These are phyloP conservation scores for Hyles vespertilio DNA, from an alignment of 1,140 invertebrate genomes.

Conservation along the genomic window DNA sequence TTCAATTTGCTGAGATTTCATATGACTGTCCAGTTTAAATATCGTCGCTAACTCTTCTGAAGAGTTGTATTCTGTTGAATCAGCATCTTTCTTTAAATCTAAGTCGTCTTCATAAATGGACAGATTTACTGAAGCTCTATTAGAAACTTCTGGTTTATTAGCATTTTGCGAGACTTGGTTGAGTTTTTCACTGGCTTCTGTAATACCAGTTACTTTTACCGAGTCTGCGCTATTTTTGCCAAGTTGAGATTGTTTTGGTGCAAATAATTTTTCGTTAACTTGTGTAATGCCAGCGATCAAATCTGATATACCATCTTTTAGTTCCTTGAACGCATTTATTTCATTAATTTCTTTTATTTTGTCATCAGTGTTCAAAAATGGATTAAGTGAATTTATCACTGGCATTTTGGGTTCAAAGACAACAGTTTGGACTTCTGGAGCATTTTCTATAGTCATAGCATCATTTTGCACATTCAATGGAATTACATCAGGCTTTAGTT, in stretches of 20 bases:
- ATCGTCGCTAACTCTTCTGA: conserved; percentile 79
- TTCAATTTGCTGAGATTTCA: conserved; percentile 25
- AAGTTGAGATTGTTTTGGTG: conserved; percentile 39
- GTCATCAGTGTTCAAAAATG: conserved; percentile 54
- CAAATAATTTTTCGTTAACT: conserved; percentile 69
- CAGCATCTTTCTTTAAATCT: conserved; percentile 60
- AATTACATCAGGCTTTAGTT: conserved; percentile 36
- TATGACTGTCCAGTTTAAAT: conserved; percentile 65
- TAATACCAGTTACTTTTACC: conserved; percentile 51
- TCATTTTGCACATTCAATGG: conserved; percentile 45
- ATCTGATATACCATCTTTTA: conserved; percentile 72
- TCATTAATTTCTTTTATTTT: conserved; percentile 67
- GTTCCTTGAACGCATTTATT: conserved; percentile 71
- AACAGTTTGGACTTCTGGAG: conserved; percentile 13
- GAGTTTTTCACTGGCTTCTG: conserved; percentile 75
- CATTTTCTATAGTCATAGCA: conserved; percentile 28
- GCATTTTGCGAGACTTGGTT: conserved; percentile 68
- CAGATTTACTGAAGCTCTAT: conserved; percentile 50
- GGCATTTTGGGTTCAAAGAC: conserved; percentile 13
- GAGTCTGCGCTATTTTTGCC: conserved; percentile 24
- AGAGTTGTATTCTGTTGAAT: conserved; percentile 78
- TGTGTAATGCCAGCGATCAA: conserved; percentile 71
- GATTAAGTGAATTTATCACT: conserved; percentile 50
- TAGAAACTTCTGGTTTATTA: conserved; percentile 41
- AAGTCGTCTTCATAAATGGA: conserved; percentile 65